Evolutionary conservation across 2,888 invertebrate genomes (phyloP), one percentile per base, ranked within the genome.

Genomic region (Xylota segnis): DNA sequence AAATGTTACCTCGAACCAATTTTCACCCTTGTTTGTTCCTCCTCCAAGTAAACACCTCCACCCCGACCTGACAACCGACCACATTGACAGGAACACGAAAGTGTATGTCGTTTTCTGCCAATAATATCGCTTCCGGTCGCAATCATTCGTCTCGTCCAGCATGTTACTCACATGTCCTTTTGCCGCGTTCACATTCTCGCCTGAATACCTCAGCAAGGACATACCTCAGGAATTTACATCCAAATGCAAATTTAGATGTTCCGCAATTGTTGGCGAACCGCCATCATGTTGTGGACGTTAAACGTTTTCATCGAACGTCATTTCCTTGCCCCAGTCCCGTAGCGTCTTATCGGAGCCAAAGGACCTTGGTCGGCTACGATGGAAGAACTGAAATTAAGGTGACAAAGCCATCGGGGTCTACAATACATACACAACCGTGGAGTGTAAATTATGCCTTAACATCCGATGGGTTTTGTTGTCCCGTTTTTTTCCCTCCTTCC

Each of bases 371-470:
- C 10, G 34, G 34, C 29, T 3, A 1, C 34, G 9, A 23, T 9
- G 6, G 14, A 37, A n/a, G 32, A 37, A 34, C 37, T 37, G 56
- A 45, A 37, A 34, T 34, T n/a, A 58, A 74, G 47, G 79, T 70
- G 56, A 78, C 77, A 70, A 74, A 74, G 74, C 34, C 40, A 74
- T 18, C 61, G 56, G 12, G 56, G 12, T 29, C 34, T 58, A 50
- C 10, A n/a, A 14, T 47, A 50, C 29, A 40, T 29, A 40, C 18
- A n/a, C 43, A 52, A 50, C 70, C 68, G 45, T 75, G 52, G 65
- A 70, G 84, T 72, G 76, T 82, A 82, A 86, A 86, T 86, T 86
- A 77, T 86, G 72, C 76, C 71, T 61, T n/a, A 54, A 86, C 86
- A 72, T 76, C 76, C 86, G 76, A 76, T 66, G 76, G 70, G 81